Evolutionary conservation across 2,113 vertebrate genomes (phyloP).

Genomic region (Callopanchax toddi): DNA sequence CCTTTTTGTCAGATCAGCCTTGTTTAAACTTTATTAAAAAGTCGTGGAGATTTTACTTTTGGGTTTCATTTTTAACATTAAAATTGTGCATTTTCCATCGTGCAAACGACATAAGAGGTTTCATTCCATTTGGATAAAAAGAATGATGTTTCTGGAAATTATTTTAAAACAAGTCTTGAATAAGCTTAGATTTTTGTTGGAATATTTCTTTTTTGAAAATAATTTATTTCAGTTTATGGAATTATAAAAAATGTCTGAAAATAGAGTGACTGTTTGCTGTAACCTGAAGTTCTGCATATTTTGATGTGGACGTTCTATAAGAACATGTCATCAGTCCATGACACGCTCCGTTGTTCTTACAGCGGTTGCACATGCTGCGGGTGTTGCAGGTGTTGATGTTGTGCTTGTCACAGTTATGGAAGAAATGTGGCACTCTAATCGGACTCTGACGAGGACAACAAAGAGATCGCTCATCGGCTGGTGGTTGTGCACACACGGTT

Average conservation of each 20-base stretch:
- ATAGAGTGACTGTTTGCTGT: not conserved
- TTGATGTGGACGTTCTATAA: not conserved
- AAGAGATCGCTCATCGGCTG: conserved; percentile 31
- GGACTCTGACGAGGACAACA: conserved; percentile 17
- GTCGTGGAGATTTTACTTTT: too few relatives aligned
- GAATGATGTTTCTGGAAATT: not conserved
- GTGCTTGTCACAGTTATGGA: conserved; percentile 26
- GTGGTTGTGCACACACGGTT: conserved; percentile 24
- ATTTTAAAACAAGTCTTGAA: not conserved
- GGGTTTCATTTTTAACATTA: not conserved
- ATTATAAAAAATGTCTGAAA: too few relatives aligned
- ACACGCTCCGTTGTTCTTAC: not conserved
- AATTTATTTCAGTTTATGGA: too few relatives aligned
- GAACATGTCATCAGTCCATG: too few relatives aligned
- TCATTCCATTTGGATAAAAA: not conserved
- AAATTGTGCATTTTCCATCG: not conserved
- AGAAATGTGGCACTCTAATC: conserved; percentile 28
- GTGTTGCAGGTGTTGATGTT: conserved; percentile 12
- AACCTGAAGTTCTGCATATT: not conserved
- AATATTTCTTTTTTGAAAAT: too few relatives aligned
- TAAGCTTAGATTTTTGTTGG: too few relatives aligned
- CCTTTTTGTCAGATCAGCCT: too few relatives aligned
- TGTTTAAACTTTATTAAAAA: too few relatives aligned
- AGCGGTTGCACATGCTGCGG: not conserved
- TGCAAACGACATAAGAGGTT: not conserved